Evolutionary conservation across 1,140 invertebrate genomes (phyloP).

Genomic region (Zaprionus kolodkinae): DNA sequence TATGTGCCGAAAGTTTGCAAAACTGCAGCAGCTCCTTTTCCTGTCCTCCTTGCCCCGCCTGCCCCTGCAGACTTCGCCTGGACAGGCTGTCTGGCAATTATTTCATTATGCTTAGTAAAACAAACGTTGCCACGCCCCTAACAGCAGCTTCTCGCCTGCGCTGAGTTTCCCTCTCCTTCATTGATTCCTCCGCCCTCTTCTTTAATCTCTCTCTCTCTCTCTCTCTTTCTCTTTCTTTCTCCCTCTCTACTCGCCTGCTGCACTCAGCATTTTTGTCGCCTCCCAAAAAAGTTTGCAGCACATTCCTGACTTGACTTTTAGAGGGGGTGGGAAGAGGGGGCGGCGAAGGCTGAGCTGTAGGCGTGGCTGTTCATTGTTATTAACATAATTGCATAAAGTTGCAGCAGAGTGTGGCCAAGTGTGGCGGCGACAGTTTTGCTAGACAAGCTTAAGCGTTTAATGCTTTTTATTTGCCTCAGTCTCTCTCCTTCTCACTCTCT

Average conservation of each 20-base stretch:
- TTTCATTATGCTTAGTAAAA: slow-evolving; percentile 72
- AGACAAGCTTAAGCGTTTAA: slow-evolving; percentile 50
- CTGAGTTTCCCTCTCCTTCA: too few relatives aligned
- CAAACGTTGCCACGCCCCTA: slow-evolving; percentile 40
- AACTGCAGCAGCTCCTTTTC: not conserved
- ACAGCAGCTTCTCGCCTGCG: too few relatives aligned
- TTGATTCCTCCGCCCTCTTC: not conserved
- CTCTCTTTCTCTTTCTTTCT: too few relatives aligned
- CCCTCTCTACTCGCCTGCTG: not conserved
- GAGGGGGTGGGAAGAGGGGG: slow-evolving; percentile 20
- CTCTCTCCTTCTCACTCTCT: not conserved
- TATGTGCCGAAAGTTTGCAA: slow-evolving; percentile 64
- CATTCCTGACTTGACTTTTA: slow-evolving; percentile 32
- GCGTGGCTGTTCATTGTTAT: slow-evolving; percentile 70
- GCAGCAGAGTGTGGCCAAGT: slow-evolving; percentile 40
- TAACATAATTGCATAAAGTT: slow-evolving; percentile 78
- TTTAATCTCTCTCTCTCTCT: not conserved
- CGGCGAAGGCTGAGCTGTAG: not conserved
- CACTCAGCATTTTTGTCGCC: slow-evolving; percentile 10
- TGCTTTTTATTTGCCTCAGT: slow-evolving; percentile 34
- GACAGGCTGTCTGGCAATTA: slow-evolving; percentile 59
- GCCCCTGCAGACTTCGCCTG: slow-evolving; percentile 26
- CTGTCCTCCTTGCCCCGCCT: slow-evolving; percentile 2
- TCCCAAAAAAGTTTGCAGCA: slow-evolving; percentile 54
- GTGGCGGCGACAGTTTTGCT: slow-evolving; percentile 38